Evolutionary conservation across 2,113 vertebrate species (phyloP).

Genomic region (Variabilichromis moorii): DNA sequence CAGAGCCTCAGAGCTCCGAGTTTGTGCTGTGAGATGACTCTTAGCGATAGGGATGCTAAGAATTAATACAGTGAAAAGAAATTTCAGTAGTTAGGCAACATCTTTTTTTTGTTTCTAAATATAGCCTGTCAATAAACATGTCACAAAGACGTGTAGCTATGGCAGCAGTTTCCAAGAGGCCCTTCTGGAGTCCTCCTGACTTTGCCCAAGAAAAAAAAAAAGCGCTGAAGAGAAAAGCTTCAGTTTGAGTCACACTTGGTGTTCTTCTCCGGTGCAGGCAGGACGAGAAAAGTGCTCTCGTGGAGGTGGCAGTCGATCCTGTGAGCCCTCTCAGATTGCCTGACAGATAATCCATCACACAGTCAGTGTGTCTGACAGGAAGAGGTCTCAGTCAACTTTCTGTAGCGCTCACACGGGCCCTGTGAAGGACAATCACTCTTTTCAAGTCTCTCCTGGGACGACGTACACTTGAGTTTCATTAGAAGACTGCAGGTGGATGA

Average conservation of each 20-base stretch:
- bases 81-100: neutral
- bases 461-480: conserved; percentile 20
- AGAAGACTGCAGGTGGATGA: neutral
- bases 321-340: conserved; percentile 56
- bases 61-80: conserved; percentile 6
- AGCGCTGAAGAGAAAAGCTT: neutral
- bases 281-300: neutral
- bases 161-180: neutral
- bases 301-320: conserved; percentile 60
- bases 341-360: conserved; percentile 77
- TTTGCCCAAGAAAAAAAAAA: neutral
- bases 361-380: conserved; percentile 67
- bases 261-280: neutral
- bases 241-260: neutral
- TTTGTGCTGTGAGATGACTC: conserved; percentile 32
- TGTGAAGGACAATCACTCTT: conserved; percentile 36
- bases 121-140: neutral
- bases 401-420: neutral
- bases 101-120: neutral
- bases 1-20: neutral
- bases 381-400: conserved; percentile 53
- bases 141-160: neutral
- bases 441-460: conserved; percentile 20
- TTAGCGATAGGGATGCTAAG: neutral
- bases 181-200: neutral